Conservation (phyloP, 1,140 invertebrate species). For the Drosophila oshimai region DNA sequence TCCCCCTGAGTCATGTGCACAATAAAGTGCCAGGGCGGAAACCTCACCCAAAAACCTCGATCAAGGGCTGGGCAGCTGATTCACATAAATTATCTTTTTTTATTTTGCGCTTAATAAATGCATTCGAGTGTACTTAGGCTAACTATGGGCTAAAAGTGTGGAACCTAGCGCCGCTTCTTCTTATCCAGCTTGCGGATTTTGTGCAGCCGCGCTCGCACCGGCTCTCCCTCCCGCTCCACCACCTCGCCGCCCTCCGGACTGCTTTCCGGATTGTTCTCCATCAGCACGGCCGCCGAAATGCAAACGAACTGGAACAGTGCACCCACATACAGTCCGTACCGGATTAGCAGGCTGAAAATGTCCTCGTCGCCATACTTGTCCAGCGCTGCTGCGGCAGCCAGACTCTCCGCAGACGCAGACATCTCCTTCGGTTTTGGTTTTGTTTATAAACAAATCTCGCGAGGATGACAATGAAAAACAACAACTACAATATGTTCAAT, state of each 20-base stretch:
- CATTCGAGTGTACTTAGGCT: conserved; percentile 25
- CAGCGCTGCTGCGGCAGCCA: conserved; percentile 39
- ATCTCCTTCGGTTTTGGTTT: conserved; percentile 10
- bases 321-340: conserved; percentile 72
- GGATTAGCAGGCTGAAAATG: conserved; percentile 58
- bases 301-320: conserved; percentile 73
- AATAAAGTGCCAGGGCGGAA: conserved; percentile 23
- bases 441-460: conserved; percentile 6
- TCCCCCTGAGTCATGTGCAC: conserved; percentile 68
- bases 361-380: conserved; percentile 77
- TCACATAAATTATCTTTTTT: neutral
- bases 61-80: conserved; percentile 1
- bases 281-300: conserved; percentile 61
- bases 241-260: conserved; percentile 28
- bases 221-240: conserved; percentile 33
- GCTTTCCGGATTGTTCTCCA: conserved; percentile 40
- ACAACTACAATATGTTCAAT: neutral
- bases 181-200: conserved; percentile 77
- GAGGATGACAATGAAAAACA: neutral
- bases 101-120: conserved; percentile 23
- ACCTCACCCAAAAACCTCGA: neutral
- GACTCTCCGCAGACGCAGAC: conserved; percentile 38
- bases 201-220: conserved; percentile 56
- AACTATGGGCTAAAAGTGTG: neutral
- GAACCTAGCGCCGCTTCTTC: conserved; percentile 70